phyloP scores from a whole-genome alignment of 2,888 invertebrate genomes.

The Coleophora flavipennella region DNA sequence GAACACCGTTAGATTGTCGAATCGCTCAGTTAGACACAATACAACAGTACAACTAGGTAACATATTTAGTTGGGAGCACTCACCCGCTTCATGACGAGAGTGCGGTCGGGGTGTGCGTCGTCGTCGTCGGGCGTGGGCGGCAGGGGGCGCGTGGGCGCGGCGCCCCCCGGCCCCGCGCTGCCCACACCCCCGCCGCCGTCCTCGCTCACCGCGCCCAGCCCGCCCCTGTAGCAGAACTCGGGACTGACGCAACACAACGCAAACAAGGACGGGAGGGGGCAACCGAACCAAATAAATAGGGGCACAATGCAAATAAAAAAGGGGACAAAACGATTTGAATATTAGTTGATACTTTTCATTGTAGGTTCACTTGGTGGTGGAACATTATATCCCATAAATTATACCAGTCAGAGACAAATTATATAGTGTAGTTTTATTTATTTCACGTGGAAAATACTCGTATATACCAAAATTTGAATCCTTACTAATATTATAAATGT shows the following conservation, averaged over 20 bases:
- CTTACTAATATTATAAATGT: too few species aligned
- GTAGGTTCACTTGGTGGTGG: too few species aligned
- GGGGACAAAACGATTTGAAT: slow-evolving; percentile 17
- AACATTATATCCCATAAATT: too few species aligned
- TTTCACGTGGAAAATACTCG: too few species aligned
- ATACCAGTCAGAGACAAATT: too few species aligned
- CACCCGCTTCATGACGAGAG: slow-evolving; percentile 93
- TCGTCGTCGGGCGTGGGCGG: slow-evolving; percentile 97
- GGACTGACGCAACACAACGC: slow-evolving; percentile 75
- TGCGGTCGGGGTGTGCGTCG: slow-evolving; percentile 84
- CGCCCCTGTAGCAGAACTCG: slow-evolving; percentile 87
- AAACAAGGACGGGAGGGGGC: slow-evolving; percentile 30
- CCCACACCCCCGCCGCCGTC: slow-evolving; percentile 27
- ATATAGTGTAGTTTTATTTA: too few species aligned
- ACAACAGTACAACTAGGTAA: not conserved
- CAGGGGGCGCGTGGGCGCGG: slow-evolving; percentile 91
- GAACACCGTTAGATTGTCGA: too few species aligned
- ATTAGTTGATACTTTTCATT: slow-evolving; percentile 2
- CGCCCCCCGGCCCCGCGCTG: slow-evolving; percentile 58
- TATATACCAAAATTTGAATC: too few species aligned
- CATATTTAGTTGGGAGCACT: slow-evolving; percentile 57
- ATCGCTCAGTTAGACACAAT: too few species aligned
- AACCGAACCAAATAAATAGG: slow-evolving; percentile 5
- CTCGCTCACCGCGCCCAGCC: slow-evolving; percentile 75
- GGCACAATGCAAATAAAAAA: slow-evolving; percentile 25